Percentiles rank a stretch among this genome's conserved stretches.
phyloP scores from a whole-genome alignment of 1,140 invertebrate species.

The Diabrotica virgifera region DNA sequence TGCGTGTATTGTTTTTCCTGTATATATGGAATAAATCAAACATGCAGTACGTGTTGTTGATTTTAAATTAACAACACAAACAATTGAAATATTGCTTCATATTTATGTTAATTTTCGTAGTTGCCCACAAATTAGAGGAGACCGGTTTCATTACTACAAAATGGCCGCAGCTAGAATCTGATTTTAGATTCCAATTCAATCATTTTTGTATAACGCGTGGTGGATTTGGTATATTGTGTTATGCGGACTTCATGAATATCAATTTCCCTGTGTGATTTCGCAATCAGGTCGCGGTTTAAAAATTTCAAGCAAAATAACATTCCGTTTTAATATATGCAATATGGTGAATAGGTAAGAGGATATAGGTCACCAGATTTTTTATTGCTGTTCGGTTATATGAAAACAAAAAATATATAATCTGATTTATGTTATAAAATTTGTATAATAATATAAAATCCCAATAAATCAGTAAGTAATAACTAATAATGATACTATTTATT shows the following conservation, averaged over 20 bases:
- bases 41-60: not conserved
- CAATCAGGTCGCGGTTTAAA: conserved; percentile 2
- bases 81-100: not conserved
- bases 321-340: not conserved
- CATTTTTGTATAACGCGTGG: not conserved
- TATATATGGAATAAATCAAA: not conserved
- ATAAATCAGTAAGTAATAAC: too few species aligned
- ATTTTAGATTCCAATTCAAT: conserved; percentile 1
- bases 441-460: too few species aligned
- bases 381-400: too few species aligned
- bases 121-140: not conserved
- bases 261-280: not conserved
- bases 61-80: conserved; percentile 3
- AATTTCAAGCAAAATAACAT: not conserved
- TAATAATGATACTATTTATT: too few species aligned
- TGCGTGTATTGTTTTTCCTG: too few species aligned
- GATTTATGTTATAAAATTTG: too few species aligned
- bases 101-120: not conserved
- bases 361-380: not conserved
- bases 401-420: too few species aligned
- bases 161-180: not conserved
- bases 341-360: not conserved
- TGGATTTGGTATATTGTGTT: not conserved
- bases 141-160: conserved; percentile 2
- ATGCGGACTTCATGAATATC: not conserved